Evolutionary conservation across 2,797 vertebrate genomes (phyloP), one percentile per base, ranked within the genome.

Genomic region (Alectoris magna): DNA sequence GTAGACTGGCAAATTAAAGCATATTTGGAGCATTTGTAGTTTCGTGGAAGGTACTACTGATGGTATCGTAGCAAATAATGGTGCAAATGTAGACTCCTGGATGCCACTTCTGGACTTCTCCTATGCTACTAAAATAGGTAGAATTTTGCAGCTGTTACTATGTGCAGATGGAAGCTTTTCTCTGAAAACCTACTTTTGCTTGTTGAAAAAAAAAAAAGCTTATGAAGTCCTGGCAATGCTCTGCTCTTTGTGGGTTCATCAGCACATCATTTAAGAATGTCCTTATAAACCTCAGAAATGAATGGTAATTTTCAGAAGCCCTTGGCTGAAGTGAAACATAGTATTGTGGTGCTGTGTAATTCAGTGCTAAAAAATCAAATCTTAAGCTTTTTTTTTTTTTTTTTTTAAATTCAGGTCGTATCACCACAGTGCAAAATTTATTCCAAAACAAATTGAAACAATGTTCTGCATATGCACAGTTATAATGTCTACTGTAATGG

Each of bases 361-460:
- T 17, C 7, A 63, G 36, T 51, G n/a, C 6, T 22, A 71, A n/a
- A 64, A 74, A 67, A 18, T 1, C 2, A 60, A 66, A n/a, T n/a
- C n/a, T n/a, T n/a, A n/a, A n/a, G n/a, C n/a, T n/a, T n/a, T n/a
- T n/a, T n/a, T n/a, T n/a, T 19, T 84, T 14, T 1, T 15, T n/a
- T 44, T 66, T 27, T 75, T 69, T 36, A 24, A 34, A 36, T 22
- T 31, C 41, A 56, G 49, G 6, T 55, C 19, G 64, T 79, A 68
- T 82, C 10, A 11, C 14, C 2, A 2, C 23, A 55, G 14, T 29
- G 10, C 14, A 19, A 3, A 67, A 51, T 87, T 82, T 92, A 79
- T 84, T 91, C 60, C 60, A 79, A 91, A 81, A 55, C 76, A 44
- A 91, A 79, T 88, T 70, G 64, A 82, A 82, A 39, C 27, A 71